phyloP scores from a whole-genome alignment of 1,140 invertebrate genomes.

The Aphaenogaster floridana region DNA sequence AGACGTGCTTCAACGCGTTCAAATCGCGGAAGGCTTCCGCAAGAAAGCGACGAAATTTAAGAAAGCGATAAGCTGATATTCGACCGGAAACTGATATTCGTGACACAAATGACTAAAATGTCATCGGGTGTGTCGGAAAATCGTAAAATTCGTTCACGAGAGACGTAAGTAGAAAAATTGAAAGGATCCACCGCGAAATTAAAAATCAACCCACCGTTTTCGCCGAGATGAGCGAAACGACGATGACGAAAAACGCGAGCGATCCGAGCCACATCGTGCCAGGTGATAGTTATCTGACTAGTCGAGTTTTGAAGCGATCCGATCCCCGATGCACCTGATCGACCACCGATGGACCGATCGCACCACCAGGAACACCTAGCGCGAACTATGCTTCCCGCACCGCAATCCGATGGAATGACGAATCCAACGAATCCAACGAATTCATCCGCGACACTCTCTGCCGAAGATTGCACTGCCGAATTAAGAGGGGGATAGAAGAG shows the following conservation, averaged over 20 bases:
- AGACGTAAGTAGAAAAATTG: background rate
- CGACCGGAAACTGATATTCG: slow-evolving; percentile 38
- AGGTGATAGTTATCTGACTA: slow-evolving; percentile 37
- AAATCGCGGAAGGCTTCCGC: background rate
- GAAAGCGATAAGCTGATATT: slow-evolving; percentile 42
- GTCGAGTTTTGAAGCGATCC: slow-evolving; percentile 11
- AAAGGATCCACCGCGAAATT: background rate
- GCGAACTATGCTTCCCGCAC: slow-evolving; percentile 72
- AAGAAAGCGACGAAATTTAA: background rate
- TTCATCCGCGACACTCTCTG: slow-evolving; percentile 71
- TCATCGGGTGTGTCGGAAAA: background rate
- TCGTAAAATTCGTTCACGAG: background rate
- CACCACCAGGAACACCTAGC: slow-evolving; percentile 54
- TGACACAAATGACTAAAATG: background rate
- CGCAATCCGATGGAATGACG: slow-evolving; percentile 72
- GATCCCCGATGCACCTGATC: slow-evolving; percentile 32
- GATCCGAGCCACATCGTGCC: slow-evolving; percentile 66
- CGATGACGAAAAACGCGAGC: slow-evolving; percentile 59
- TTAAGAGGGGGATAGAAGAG: slow-evolving; percentile 64
- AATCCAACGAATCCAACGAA: slow-evolving; percentile 63
- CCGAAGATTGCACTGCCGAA: slow-evolving; percentile 57
- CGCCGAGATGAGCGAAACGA: slow-evolving; percentile 32
- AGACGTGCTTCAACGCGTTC: background rate
- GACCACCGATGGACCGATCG: slow-evolving; percentile 9
- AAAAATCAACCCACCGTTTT: slow-evolving; percentile 69